Conservation (phyloP, 2,113 vertebrate species). For the Pollimyrus isidori region DNA sequence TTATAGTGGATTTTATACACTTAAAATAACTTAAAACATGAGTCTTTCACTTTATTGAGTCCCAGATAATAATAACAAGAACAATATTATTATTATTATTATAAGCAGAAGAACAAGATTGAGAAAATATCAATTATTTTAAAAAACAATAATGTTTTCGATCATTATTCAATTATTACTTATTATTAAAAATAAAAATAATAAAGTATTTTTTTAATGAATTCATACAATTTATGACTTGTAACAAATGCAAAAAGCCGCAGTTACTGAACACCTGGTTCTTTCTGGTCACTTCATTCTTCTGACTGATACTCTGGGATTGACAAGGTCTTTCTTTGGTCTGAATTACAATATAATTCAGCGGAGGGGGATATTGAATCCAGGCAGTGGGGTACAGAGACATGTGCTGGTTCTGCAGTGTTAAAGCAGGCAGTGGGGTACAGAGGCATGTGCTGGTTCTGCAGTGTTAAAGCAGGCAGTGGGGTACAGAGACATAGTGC, state of each 20-base stretch:
- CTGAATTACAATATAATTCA: background rate
- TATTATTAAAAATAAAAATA: background rate
- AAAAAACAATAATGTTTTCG: too few relatives aligned
- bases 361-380: background rate
- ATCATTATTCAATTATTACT: too few relatives aligned
- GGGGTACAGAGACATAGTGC: too few relatives aligned
- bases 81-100: background rate
- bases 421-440: background rate
- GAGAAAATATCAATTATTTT: too few relatives aligned
- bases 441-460: background rate
- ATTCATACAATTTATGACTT: background rate
- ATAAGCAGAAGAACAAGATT: too few relatives aligned
- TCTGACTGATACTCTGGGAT: background rate
- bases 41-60: background rate
- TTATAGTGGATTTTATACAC: background rate
- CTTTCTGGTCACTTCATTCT: slow-evolving; percentile 27
- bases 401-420: background rate
- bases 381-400: background rate
- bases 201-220: background rate
- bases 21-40: background rate
- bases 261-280: slow-evolving; percentile 31
- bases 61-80: background rate
- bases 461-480: too few relatives aligned
- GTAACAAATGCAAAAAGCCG: background rate
- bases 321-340: slow-evolving; percentile 16